These are phyloP conservation scores for Aix galericulata DNA, from an alignment of 2,113 vertebrate genomes.

Conservation along the genomic window DNA sequence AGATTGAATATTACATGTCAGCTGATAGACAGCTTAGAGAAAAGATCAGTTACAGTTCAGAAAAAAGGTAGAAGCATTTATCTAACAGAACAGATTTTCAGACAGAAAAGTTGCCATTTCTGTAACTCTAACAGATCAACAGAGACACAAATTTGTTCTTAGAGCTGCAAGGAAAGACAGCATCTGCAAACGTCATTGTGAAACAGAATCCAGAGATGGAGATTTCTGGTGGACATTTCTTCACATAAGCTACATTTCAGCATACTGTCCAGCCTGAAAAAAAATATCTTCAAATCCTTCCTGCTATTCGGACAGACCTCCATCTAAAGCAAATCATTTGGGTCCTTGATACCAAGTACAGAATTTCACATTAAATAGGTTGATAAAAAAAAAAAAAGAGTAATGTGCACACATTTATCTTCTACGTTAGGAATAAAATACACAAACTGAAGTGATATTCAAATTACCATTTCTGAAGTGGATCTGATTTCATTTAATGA, in stretches of 20 bases:
- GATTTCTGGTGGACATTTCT: not conserved
- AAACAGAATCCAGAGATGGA: not conserved
- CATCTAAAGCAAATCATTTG: not conserved
- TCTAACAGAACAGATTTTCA: not conserved
- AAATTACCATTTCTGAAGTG: not conserved
- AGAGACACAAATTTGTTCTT: not conserved
- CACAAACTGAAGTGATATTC: not conserved
- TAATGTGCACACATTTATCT: not conserved
- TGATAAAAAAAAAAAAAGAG: not conserved
- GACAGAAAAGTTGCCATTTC: not conserved
- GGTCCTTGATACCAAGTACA: fast-evolving
- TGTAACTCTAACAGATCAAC: not conserved
- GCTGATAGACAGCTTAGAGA: not conserved
- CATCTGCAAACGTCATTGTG: not conserved
- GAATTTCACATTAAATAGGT: not conserved
- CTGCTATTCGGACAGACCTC: not conserved
- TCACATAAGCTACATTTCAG: not conserved
- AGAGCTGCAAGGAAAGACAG: not conserved
- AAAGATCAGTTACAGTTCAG: not conserved
- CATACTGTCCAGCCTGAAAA: not conserved
- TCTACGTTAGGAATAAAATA: not conserved
- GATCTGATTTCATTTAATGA: not conserved
- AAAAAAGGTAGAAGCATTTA: not conserved
- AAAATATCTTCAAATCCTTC: not conserved
- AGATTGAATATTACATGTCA: not conserved